Percentiles rank a stretch among this genome's conserved stretches.
Evolutionary conservation across 1,140 invertebrate species (phyloP).

Genomic region (Eupristina koningsbergeri): DNA sequence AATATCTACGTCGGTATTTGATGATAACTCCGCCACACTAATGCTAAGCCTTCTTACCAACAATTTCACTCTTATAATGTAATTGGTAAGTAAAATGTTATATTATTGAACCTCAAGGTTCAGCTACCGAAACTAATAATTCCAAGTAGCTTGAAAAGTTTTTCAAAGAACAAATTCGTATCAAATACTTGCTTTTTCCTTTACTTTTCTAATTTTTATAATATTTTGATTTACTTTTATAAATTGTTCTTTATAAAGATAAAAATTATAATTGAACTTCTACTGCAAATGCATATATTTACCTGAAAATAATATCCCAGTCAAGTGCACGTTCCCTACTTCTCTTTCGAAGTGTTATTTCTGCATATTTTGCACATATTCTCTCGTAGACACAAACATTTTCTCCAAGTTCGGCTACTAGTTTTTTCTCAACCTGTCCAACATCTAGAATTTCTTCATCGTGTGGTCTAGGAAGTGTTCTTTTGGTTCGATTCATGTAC

Average conservation of each 20-base stretch:
- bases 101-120: not conserved
- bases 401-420: conserved; percentile 79
- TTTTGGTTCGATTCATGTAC: conserved; percentile 74
- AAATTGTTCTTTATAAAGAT: not conserved
- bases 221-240: not conserved
- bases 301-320: conserved; percentile 82
- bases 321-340: conserved; percentile 69
- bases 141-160: no score
- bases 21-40: not conserved
- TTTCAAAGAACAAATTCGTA: not conserved
- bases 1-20: not conserved
- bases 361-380: conserved; percentile 80
- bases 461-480: conserved; percentile 60
- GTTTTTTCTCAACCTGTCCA: conserved; percentile 80
- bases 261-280: not conserved
- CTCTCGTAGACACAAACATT: conserved; percentile 81
- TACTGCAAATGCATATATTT: conserved; percentile 43
- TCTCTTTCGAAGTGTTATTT: conserved; percentile 67
- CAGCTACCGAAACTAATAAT: not conserved
- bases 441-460: conserved; percentile 76
- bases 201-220: not conserved
- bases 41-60: not conserved
- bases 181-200: not conserved
- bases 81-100: not conserved
- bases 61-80: not conserved